Percentiles rank a stretch among this genome's conserved stretches.
Evolutionary conservation across 2,797 vertebrate species (phyloP).

Genomic region (Coracias cyanogaster): DNA sequence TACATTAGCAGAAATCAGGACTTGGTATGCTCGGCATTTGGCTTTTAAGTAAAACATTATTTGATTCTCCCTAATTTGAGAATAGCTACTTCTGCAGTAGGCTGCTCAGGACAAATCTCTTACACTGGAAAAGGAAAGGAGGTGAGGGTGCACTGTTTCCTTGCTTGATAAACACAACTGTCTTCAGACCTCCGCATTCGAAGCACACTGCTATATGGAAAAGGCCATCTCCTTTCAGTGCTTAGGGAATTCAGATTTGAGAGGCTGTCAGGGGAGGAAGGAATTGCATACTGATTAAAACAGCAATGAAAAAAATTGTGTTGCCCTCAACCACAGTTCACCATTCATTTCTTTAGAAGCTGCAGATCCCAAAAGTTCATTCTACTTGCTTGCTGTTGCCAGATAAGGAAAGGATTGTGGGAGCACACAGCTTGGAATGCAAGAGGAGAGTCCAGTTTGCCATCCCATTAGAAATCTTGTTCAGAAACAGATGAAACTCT

Average conservation of each 20-base stretch:
- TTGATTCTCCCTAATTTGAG: background rate
- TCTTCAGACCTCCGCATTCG: background rate
- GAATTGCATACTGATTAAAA: background rate
- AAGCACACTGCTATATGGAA: background rate
- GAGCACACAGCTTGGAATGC: background rate
- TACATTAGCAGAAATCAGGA: slow-evolving; percentile 9
- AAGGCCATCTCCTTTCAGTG: background rate
- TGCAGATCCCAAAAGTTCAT: background rate
- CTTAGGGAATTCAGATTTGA: background rate
- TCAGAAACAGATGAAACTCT: background rate
- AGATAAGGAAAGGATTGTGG: background rate
- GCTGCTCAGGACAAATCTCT: accelerated
- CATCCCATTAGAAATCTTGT: background rate
- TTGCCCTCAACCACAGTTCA: background rate
- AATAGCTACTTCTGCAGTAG: background rate
- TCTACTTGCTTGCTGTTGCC: background rate
- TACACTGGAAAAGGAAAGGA: background rate
- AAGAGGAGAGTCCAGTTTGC: background rate
- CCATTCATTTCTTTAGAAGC: background rate
- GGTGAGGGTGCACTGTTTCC: background rate
- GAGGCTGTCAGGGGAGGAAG: background rate
- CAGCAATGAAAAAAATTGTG: background rate
- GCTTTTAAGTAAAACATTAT: background rate
- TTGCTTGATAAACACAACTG: background rate
- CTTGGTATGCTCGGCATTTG: background rate